phyloP scores from a whole-genome alignment of 1,140 invertebrate genomes.

The Druon quercuslanigerum region DNA sequence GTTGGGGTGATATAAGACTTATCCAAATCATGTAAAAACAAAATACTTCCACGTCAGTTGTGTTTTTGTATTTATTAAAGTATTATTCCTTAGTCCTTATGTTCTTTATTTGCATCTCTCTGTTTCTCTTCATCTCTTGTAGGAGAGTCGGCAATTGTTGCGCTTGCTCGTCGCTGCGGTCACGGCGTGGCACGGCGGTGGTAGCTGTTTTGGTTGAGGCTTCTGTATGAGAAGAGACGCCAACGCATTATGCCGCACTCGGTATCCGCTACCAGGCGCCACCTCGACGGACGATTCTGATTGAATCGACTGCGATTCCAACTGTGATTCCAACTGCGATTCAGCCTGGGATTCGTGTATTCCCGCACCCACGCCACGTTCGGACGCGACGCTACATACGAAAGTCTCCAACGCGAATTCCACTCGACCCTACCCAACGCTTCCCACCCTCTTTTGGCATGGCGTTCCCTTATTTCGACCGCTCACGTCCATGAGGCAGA shows the following conservation, averaged over 20 bases:
- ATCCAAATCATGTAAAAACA: too few species aligned
- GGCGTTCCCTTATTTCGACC: slow-evolving; percentile 50
- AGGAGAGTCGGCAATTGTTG: slow-evolving; percentile 39
- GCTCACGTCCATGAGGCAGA: slow-evolving; percentile 40
- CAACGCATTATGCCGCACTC: slow-evolving; percentile 59
- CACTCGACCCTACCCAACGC: slow-evolving; percentile 53
- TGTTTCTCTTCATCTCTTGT: not conserved
- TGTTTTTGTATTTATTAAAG: too few species aligned
- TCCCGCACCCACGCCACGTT: slow-evolving; percentile 36
- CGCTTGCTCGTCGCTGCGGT: slow-evolving; percentile 37
- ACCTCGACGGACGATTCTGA: slow-evolving; percentile 63
- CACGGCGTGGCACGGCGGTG: not conserved
- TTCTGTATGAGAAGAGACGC: slow-evolving; percentile 62
- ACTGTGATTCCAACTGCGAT: slow-evolving; percentile 44
- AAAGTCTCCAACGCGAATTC: slow-evolving; percentile 59
- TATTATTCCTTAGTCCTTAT: not conserved
- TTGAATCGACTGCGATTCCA: slow-evolving; percentile 59
- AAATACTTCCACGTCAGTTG: too few species aligned
- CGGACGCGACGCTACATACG: slow-evolving; percentile 1
- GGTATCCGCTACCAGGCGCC: slow-evolving; percentile 56
- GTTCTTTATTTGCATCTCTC: slow-evolving; percentile 30
- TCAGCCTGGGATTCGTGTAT: slow-evolving; percentile 49
- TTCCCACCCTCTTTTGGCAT: slow-evolving; percentile 50
- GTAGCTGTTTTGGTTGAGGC: slow-evolving; percentile 39
- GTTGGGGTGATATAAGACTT: too few species aligned